phyloP scores from a whole-genome alignment of 2,113 vertebrate species.

The Peromyscus californicus region DNA sequence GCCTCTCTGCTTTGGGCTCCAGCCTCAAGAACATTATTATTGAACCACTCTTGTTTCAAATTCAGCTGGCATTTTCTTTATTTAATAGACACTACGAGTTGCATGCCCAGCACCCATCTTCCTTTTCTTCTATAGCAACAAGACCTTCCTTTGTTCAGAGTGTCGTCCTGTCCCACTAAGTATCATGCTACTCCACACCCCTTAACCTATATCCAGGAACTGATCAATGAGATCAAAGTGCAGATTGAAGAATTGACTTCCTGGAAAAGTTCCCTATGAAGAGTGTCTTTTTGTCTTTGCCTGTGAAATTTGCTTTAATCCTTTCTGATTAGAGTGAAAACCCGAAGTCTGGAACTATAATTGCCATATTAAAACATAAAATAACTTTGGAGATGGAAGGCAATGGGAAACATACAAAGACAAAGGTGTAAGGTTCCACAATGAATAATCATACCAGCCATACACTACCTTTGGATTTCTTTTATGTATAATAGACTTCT shows the following conservation, averaged over 20 bases:
- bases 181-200: background rate
- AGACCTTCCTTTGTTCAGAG: background rate
- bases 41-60: background rate
- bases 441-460: background rate
- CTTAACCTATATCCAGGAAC: background rate
- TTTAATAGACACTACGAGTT: background rate
- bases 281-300: background rate
- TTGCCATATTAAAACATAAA: background rate
- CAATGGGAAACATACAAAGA: background rate
- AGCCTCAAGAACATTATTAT: background rate
- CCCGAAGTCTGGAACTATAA: background rate
- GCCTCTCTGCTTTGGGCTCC: background rate
- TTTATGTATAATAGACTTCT: conserved; percentile 35
- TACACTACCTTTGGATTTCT: background rate
- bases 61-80: conserved; percentile 31
- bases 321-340: conserved; percentile 23
- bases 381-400: conserved; percentile 36
- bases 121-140: background rate
- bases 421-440: background rate
- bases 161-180: background rate
- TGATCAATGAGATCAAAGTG: background rate
- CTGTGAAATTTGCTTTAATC: background rate
- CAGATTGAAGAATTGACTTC: background rate
- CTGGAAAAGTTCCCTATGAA: conserved; percentile 9
- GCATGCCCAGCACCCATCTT: background rate